Base-by-base conservation (phyloP, 2,797 vertebrate genomes). In the Poeciliopsis infans region DNA sequence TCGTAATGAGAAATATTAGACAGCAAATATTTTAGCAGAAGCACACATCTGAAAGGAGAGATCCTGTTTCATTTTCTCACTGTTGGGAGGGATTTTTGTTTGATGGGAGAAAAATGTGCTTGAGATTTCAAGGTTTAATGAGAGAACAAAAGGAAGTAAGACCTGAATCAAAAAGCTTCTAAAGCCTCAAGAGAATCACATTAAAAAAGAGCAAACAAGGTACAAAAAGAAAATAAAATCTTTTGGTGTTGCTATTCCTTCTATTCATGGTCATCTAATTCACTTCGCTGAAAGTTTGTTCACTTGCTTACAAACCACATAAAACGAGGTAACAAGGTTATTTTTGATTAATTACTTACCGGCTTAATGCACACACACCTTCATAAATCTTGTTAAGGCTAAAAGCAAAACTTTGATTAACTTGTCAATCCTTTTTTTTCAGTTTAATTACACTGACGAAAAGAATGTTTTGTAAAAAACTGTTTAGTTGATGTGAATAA, bases 1-100 rank as follows among this genome's bases (percentile, higher is more conserved):
- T 45, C 59, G 31, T 70, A 15, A 28, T 78, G 6, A 79, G 78
- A 83, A 12, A 43, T 25, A 66, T 75, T 55, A 39, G 28, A 75
- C 72, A 39, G 66, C 46, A 33, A 45, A 45, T 80, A 46, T 68
- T 46, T 83, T 84, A 76, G 39, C 70, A 59, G 15, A 75, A 69
- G 28, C 36, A 53, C 28, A 53, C 47, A 12, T 45, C 66, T 77
- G 23, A 51, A 75, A 75, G 46, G 1, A 39, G 28, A 49, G 5
- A 13, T 25, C 25, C 5, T 76, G 11, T 74, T 70, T 81, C 20
- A 16, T 66, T 23, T 46, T 25, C 39, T 70, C 66, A 28, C 12
- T 70, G 41, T 70, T 45, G 10, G 39, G 2, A 69, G 39, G n/a
- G 23, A 3, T 41, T 68, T 12, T 2, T 28, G 68, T 28, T 28